Percentiles rank a stretch among this genome's conserved stretches.
Conservation (phyloP, 2,888 invertebrate genomes). For the Oeneis ivallda region DNA sequence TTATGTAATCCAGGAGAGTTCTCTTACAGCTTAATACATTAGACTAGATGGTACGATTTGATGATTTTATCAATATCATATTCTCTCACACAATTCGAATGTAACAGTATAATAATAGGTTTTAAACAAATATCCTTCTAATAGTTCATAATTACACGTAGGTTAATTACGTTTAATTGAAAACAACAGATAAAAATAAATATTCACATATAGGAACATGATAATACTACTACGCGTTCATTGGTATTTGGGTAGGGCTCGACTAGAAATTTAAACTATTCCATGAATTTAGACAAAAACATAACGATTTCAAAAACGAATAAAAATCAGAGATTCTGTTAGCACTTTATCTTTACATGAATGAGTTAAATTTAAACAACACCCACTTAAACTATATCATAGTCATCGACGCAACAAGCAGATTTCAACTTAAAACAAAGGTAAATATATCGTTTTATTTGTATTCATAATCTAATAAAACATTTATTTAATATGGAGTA, state of each 20-base stretch:
- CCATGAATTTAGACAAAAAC: conserved; percentile 47
- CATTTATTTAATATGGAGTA: conserved; percentile 74
- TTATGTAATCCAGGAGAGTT: conserved; percentile 47
- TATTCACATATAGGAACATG: conserved; percentile 67
- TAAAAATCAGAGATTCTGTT: conserved; percentile 47
- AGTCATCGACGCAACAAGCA: conserved; percentile 74
- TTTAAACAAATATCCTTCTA: conserved; percentile 54
- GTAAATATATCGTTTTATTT: conserved; percentile 74
- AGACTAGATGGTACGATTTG: conserved; percentile 62
- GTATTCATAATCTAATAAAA: conserved; percentile 76
- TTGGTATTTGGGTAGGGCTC: conserved; percentile 69
- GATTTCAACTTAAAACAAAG: conserved; percentile 74
- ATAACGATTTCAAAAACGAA: conserved; percentile 55
- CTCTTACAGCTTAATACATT: conserved; percentile 54
- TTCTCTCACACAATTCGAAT: conserved; percentile 66
- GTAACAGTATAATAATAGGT: conserved; percentile 50
- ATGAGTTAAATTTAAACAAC: conserved; percentile 42
- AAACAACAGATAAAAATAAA: conserved; percentile 42
- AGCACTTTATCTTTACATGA: conserved; percentile 50
- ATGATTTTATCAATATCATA: conserved; percentile 64
- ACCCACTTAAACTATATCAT: conserved; percentile 65
- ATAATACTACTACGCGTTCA: conserved; percentile 60
- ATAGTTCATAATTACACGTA: conserved; percentile 59
- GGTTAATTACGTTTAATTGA: conserved; percentile 50
- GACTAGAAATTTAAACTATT: conserved; percentile 70